A percentile compares a stretch with the other conserved stretches of the same genome.
phyloP scores from a whole-genome alignment of 2,888 invertebrate species.

The Tiliacea aurago region DNA sequence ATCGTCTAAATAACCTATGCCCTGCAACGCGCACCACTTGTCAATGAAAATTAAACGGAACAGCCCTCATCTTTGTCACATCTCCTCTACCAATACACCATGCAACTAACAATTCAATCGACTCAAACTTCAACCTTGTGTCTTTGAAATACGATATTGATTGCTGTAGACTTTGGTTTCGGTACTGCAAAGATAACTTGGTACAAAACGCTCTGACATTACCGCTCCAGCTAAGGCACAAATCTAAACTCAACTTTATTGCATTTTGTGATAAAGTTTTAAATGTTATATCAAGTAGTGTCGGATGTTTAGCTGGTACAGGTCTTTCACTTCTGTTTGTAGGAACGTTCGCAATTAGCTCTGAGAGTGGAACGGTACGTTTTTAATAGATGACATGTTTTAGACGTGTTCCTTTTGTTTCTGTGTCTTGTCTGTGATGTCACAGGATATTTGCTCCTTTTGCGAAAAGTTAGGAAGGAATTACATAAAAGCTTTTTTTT shows the following conservation, averaged over 20 bases:
- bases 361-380: constrained; percentile 71
- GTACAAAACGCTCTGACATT: constrained; percentile 31
- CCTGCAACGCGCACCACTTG: constrained; percentile 72
- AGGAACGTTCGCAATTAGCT: constrained; percentile 83
- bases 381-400: constrained; percentile 70
- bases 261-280: constrained; percentile 28
- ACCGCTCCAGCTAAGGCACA: constrained; percentile 11
- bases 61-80: constrained; percentile 83
- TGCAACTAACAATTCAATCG: constrained; percentile 11
- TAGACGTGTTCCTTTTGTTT: constrained; percentile 65
- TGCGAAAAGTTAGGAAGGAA: neutral
- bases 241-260: constrained; percentile 63
- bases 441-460: constrained; percentile 39
- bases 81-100: constrained; percentile 58
- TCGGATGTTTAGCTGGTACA: constrained; percentile 61
- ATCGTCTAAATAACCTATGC: constrained; percentile 51
- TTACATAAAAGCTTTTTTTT: neutral
- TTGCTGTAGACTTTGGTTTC: constrained; percentile 1
- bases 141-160: constrained; percentile 23
- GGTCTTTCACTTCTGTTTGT: constrained; percentile 80
- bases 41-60: constrained; percentile 85
- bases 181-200: constrained; percentile 30
- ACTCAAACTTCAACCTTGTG: constrained; percentile 42
- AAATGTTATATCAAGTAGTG: constrained; percentile 26
- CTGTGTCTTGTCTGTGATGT: constrained; percentile 50